Percentiles rank a stretch among this genome's conserved stretches.
Conservation (phyloP, 2,113 vertebrate species). For the Varanus komodoensis region DNA sequence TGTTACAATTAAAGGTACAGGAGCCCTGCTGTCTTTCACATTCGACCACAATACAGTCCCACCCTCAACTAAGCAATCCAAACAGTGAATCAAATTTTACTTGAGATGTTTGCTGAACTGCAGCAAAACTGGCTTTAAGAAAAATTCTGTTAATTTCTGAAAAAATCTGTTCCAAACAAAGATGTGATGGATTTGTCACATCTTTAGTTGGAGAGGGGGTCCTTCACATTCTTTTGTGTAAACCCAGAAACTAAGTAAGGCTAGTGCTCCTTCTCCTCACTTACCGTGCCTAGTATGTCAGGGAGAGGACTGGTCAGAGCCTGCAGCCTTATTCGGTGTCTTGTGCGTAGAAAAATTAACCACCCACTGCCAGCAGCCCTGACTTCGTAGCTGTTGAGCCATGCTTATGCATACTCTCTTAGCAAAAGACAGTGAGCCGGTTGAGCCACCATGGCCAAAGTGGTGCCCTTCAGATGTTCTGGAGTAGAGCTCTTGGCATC, state of each 20-base stretch:
- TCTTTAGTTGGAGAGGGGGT: not conserved
- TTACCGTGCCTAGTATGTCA: not conserved
- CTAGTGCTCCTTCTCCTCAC: not conserved
- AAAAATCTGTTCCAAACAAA: no score
- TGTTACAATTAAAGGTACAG: no score
- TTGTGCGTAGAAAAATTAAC: not conserved
- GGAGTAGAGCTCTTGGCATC: no score
- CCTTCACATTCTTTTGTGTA: not conserved
- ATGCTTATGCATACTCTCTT: not conserved
- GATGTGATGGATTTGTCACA: not conserved
- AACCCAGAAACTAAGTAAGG: not conserved
- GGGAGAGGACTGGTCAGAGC: not conserved
- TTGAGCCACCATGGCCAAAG: not conserved
- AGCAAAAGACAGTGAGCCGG: not conserved
- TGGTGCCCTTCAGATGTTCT: no score
- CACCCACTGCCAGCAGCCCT: not conserved
- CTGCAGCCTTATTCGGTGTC: not conserved
- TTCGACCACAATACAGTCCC: not conserved
- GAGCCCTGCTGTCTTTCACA: no score
- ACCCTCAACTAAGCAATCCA: not conserved
- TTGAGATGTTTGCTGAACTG: not conserved
- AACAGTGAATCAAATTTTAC: slow-evolving; percentile 27
- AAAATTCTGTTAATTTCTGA: not conserved
- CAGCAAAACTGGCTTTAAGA: not conserved
- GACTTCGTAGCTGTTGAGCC: not conserved